Percentiles rank a stretch among this genome's conserved stretches.
Evolutionary conservation across 2,797 vertebrate genomes (phyloP).

Genomic region (Sebastes umbrosus): DNA sequence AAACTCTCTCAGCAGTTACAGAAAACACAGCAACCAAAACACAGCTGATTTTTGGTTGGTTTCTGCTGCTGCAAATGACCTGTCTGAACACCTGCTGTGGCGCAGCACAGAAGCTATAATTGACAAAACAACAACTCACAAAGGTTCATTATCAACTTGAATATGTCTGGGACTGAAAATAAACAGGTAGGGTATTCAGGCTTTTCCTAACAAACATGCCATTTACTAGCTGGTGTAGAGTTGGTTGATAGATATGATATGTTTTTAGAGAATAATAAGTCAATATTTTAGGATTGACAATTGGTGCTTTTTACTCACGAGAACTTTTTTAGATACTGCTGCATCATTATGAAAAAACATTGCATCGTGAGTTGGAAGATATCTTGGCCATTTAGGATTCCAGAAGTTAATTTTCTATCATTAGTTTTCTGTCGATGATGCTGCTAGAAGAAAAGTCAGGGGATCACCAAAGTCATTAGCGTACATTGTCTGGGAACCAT

Average conservation of each 20-base stretch:
- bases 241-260: background rate
- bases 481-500: background rate
- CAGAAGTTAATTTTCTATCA: background rate
- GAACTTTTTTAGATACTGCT: background rate
- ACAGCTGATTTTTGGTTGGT: constrained; percentile 1
- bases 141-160: constrained; percentile 5
- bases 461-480: background rate
- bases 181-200: background rate
- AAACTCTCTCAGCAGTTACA: constrained; percentile 2
- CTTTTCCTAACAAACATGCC: background rate
- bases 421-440: background rate
- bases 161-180: constrained; percentile 12
- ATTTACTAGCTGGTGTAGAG: background rate
- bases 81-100: constrained; percentile 39
- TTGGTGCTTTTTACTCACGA: background rate
- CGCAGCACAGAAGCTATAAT: constrained; percentile 28
- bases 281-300: background rate
- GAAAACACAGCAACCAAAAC: constrained; percentile 4
- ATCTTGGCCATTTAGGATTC: background rate
- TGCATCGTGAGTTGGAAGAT: background rate
- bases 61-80: constrained; percentile 46
- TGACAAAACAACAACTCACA: constrained; percentile 32
- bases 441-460: background rate
- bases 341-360: background rate
- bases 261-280: background rate